phyloP scores from a whole-genome alignment of 2,797 vertebrate species.

The Spinus olivaceus region DNA sequence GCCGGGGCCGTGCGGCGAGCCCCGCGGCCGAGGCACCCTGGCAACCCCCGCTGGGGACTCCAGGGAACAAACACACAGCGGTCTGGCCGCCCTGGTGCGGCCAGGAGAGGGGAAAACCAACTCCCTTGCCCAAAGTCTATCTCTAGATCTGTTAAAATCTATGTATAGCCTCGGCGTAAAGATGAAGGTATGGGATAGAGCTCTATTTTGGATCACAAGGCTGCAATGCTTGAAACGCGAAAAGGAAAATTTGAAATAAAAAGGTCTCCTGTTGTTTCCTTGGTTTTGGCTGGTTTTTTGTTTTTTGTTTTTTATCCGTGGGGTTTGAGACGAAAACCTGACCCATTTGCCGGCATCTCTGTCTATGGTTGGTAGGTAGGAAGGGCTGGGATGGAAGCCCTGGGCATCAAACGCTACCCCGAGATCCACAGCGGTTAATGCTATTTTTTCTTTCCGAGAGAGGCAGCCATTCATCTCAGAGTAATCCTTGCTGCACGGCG shows the following conservation, averaged over 20 bases:
- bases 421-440: not conserved
- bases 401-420: not conserved
- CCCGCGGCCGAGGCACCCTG: not conserved
- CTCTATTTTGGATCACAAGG: not conserved
- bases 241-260: not conserved
- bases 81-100: not conserved
- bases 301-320: not conserved
- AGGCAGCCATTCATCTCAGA: not conserved
- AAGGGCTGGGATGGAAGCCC: not conserved
- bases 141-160: not conserved
- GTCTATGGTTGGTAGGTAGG: fast-evolving
- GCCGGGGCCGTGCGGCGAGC: not conserved
- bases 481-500: not conserved
- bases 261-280: not conserved
- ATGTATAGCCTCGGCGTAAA: not conserved
- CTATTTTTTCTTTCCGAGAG: not conserved
- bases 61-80: not conserved
- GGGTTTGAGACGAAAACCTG: not conserved
- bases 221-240: not conserved
- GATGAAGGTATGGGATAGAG: not conserved
- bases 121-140: not conserved
- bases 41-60: not conserved
- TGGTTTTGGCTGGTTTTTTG: not conserved
- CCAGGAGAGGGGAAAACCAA: not conserved
- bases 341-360: not conserved